Conservation (phyloP, 2,797 vertebrate genomes). For the Ptychadena robeensis region DNA sequence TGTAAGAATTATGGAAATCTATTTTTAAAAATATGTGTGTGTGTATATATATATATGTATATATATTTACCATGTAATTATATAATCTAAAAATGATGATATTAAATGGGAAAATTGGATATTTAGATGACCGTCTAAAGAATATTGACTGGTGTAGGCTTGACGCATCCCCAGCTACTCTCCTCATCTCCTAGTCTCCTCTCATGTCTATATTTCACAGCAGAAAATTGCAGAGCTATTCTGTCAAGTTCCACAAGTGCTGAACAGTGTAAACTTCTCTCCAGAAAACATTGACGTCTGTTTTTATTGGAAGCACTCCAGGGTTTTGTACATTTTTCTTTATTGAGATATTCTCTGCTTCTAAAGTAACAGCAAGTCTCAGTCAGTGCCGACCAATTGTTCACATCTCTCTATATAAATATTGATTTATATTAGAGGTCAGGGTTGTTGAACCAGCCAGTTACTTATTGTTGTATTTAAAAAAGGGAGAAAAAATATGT, state of each 20-base stretch:
- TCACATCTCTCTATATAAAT: background rate
- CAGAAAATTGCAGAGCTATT: slow-evolving; percentile 13
- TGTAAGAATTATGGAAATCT: too few species aligned
- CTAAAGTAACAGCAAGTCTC: background rate
- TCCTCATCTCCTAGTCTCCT: background rate
- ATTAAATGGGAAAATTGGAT: too few species aligned
- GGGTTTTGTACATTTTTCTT: slow-evolving; percentile 28
- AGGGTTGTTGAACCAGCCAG: background rate
- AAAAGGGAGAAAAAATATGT: background rate
- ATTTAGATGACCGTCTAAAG: too few species aligned
- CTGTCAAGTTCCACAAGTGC: slow-evolving; percentile 7
- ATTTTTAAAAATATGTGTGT: too few species aligned
- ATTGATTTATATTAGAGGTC: background rate
- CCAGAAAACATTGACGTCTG: slow-evolving; percentile 29
- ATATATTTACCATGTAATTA: too few species aligned
- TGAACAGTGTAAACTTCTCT: slow-evolving; percentile 3
- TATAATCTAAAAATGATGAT: too few species aligned
- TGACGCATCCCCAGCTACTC: background rate
- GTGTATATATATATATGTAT: too few species aligned
- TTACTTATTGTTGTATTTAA: background rate
- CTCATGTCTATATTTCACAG: background rate
- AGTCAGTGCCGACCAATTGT: background rate
- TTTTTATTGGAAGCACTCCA: slow-evolving; percentile 23
- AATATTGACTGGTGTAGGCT: too few species aligned
- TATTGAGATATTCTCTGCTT: slow-evolving; percentile 18